phyloP scores from a whole-genome alignment of 2,797 vertebrate genomes.

The Rhynchotus rufescens region DNA sequence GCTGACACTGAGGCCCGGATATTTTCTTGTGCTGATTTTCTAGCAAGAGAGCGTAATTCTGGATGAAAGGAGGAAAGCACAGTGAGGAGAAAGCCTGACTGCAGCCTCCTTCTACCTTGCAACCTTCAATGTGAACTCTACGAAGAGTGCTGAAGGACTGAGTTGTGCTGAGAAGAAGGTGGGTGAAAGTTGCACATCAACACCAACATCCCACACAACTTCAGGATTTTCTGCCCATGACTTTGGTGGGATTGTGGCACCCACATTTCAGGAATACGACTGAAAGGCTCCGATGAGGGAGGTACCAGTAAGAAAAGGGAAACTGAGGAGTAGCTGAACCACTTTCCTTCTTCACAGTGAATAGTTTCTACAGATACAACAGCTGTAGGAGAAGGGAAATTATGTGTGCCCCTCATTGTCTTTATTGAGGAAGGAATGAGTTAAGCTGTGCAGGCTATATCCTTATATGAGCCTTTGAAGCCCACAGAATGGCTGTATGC shows the following conservation, averaged over 20 bases:
- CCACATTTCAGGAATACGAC: rapidly evolving
- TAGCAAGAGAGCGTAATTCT: neutral
- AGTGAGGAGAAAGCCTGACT: neutral
- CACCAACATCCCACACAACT: rapidly evolving
- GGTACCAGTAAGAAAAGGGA: neutral
- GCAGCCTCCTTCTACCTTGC: neutral
- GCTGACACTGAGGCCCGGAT: neutral
- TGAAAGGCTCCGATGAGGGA: neutral
- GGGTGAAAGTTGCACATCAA: rapidly evolving
- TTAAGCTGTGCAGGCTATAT: neutral
- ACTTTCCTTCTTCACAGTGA: neutral
- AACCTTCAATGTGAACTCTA: neutral
- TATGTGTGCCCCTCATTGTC: neutral
- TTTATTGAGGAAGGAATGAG: neutral
- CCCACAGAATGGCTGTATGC: neutral
- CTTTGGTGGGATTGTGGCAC: neutral
- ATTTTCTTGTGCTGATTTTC: neutral
- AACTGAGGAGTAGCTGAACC: neutral
- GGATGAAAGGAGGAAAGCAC: rapidly evolving
- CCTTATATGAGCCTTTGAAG: neutral
- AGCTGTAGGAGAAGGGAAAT: neutral
- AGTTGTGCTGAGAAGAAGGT: neutral
- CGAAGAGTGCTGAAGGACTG: neutral
- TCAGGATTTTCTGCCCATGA: rapidly evolving
- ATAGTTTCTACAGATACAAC: neutral